Base-by-base conservation (phyloP, 2,113 vertebrate species). In the Pelusios castaneus region DNA sequence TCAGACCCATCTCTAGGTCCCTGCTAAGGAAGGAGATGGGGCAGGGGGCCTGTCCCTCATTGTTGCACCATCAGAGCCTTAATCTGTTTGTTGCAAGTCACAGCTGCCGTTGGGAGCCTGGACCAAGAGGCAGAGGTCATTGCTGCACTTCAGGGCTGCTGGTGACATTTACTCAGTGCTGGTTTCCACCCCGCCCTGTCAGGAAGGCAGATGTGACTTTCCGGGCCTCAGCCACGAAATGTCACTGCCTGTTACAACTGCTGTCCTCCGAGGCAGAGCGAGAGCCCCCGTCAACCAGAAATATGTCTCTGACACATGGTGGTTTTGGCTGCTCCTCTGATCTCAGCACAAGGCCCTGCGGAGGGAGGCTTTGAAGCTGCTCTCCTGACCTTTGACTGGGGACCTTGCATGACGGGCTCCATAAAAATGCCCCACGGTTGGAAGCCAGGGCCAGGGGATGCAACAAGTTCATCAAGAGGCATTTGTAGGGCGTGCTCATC, bases 121-220 rank as follows among this genome's bases (percentile, higher is more conserved):
- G 19, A 38, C 49, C n/a, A 29, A 49, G 51, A 38, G 12, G 4
- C 27, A 6, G 29, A 80, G 43, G 58, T 82, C 70, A 87, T 80
- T 91, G 86, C 91, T 77, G 84, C 56, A 85, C 24, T 47, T 19
- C 76, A 82, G 82, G 73, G 76, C 58, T 85, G 43, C 78, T 49
- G 89, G 77, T 91, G 94, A 83, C 90, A 88, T 95, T 95, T 95
- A 70, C 78, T 58, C 83, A 84, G 55, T 47, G 27, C 45, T 67
- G 63, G 29, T 67, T 31, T 34, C 29, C 12, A 41, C 27, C n/a
- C 85, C 27, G 54, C 58, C 75, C 22, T 2, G n/a, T 38, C n/a
- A 34, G 51, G 4, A 51, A 38, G 21, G 63, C 81, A 82, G 78
- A 85, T 79, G 94, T 5, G 58, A 77, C 78, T 85, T 80, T 73